Evolutionary conservation across 2,113 vertebrate genomes (phyloP).

Genomic region (Proterorhinus semilunaris): DNA sequence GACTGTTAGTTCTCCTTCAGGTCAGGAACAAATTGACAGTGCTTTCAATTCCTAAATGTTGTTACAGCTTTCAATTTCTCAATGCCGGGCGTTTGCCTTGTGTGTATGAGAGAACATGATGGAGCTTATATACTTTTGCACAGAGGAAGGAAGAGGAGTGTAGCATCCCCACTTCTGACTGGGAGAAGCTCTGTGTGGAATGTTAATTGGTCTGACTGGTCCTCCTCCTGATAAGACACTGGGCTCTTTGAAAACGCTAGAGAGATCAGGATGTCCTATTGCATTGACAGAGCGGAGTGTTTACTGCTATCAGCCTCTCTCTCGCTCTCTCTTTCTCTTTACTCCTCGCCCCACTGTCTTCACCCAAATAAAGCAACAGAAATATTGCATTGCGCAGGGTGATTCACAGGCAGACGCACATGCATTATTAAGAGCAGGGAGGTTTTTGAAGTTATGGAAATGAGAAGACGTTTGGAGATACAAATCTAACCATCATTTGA

Average conservation of each 20-base stretch:
- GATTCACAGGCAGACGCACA: conserved; percentile 47
- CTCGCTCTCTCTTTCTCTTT: not conserved
- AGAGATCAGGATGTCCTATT: conserved; percentile 52
- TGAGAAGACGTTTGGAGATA: conserved; percentile 49
- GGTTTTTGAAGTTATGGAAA: conserved; percentile 67
- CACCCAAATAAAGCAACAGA: conserved; percentile 47
- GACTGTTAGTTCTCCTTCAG: too few species aligned
- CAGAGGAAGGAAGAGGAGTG: conserved; percentile 28
- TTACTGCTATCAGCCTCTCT: conserved; percentile 19
- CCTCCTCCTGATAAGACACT: conserved; percentile 60
- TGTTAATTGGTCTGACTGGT: conserved; percentile 70
- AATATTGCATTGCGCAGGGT: conserved; percentile 36
- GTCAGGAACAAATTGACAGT: too few species aligned
- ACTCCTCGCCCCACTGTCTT: conserved; percentile 20
- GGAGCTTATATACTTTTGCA: not conserved
- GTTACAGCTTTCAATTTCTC: too few species aligned
- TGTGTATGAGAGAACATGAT: not conserved
- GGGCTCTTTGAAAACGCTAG: conserved; percentile 54
- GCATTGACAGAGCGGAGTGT: not conserved
- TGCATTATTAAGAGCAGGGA: conserved; percentile 56
- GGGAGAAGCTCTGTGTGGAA: conserved; percentile 53
- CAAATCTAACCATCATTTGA: conserved; percentile 59
- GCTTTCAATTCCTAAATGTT: too few species aligned
- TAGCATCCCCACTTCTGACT: conserved; percentile 37
- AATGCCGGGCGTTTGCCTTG: not conserved